These are phyloP conservation scores for cat (Felis catus) DNA, from an alignment of 2,113 vertebrate species.

Conservation along the genomic window F.catus_Fca126_mat1.0 CM031419.1:77708501-77709000, in stretches of 20 bases:
- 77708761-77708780: neutral
- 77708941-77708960: neutral
- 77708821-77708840: neutral
- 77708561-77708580: neutral
- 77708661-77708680: neutral
- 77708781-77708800: neutral
- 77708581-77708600: neutral
- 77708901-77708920: neutral
- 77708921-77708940: neutral
- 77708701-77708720: neutral
- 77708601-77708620: neutral
- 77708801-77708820: neutral
- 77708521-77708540: neutral
- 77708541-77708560: neutral
- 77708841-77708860: neutral
- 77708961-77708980: neutral
- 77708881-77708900: slow-evolving; percentile 12
- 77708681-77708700: neutral
- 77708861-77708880: neutral
- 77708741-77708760: neutral
- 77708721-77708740: neutral
- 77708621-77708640: slow-evolving; percentile 26
- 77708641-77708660: neutral
- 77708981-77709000: neutral
- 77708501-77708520: neutral